Percentiles rank a stretch among this genome's conserved stretches.
Evolutionary conservation across 2,888 invertebrate genomes (phyloP).

Genomic region (Chrysolina americana): DNA sequence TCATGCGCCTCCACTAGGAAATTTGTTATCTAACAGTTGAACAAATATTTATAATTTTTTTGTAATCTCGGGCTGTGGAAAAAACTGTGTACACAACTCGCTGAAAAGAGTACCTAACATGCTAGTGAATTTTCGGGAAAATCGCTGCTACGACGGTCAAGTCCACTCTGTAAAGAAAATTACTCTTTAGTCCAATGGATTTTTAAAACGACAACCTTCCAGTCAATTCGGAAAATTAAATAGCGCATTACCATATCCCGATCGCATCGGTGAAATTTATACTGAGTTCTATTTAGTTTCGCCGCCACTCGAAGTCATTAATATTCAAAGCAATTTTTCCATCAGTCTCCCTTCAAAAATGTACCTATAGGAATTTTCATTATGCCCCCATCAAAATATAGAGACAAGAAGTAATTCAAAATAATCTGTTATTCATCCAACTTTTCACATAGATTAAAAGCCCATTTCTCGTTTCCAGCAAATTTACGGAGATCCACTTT

Average conservation of each 20-base stretch:
- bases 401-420: not conserved
- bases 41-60: too few relatives aligned
- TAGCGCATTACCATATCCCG: not conserved
- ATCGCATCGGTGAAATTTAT: not conserved
- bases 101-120: too few relatives aligned
- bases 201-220: not conserved
- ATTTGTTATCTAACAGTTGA: too few relatives aligned
- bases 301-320: not conserved
- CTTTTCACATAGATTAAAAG: not conserved
- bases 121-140: too few relatives aligned
- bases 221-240: not conserved
- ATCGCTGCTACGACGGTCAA: too few relatives aligned
- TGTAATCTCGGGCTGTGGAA: too few relatives aligned
- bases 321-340: not conserved
- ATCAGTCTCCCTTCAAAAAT: not conserved
- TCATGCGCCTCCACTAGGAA: too few relatives aligned
- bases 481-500: slow-evolving; percentile 25
- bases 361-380: not conserved
- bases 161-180: too few relatives aligned
- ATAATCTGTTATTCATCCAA: not conserved
- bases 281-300: not conserved
- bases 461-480: slow-evolving; percentile 24
- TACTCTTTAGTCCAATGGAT: not conserved
- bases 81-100: too few relatives aligned
- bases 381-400: not conserved